A percentile compares a stretch with the other conserved stretches of the same genome.
Conservation (phyloP, 2,113 vertebrate genomes). For the Anarrhichthys ocellatus region DNA sequence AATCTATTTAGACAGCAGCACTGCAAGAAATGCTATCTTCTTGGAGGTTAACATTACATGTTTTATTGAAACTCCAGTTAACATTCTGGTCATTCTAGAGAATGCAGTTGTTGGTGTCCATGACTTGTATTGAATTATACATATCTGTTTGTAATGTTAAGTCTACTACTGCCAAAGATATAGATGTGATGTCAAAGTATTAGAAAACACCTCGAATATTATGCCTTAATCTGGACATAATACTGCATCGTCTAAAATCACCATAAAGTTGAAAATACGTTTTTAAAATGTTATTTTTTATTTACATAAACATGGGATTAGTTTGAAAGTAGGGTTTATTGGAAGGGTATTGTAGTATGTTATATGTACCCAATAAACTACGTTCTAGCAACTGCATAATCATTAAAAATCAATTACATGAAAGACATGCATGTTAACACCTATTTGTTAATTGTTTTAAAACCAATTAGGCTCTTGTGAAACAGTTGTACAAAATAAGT, state of each 20-base stretch:
- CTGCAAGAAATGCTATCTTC: neutral
- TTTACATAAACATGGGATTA: neutral
- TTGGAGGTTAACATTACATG: too few relatives aligned
- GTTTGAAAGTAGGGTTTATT: neutral
- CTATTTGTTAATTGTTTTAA: too few relatives aligned
- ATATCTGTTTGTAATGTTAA: neutral
- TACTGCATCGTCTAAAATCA: neutral
- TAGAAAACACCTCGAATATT: neutral
- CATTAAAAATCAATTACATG: neutral
- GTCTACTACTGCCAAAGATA: too few relatives aligned
- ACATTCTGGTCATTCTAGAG: neutral
- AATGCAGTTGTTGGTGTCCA: too few relatives aligned
- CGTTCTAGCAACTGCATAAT: neutral
- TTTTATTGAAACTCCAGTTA: neutral
- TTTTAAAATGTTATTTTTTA: neutral
- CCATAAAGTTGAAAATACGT: neutral
- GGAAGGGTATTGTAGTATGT: neutral
- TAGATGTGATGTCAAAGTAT: neutral
- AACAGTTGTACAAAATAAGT: neutral
- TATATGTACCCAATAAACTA: neutral
- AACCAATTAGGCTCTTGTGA: neutral
- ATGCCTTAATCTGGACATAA: too few relatives aligned
- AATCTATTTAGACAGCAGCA: too few relatives aligned
- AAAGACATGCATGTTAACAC: neutral
- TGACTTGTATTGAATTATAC: neutral